Evolutionary conservation across 2,797 vertebrate species (phyloP), one percentile per base, ranked within the genome.

Genomic region (Benthosema pterotum): DNA sequence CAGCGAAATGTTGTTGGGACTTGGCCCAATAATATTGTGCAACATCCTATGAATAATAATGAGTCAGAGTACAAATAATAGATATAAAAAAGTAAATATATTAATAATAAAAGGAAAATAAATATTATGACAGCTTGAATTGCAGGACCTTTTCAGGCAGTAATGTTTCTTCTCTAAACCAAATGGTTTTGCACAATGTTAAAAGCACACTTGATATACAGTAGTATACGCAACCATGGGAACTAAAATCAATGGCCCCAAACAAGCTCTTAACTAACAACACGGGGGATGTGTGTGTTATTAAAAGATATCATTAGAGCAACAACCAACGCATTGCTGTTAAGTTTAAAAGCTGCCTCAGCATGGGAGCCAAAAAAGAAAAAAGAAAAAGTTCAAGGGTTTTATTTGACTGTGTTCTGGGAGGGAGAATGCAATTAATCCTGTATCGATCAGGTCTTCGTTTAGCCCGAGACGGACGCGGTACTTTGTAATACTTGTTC

Each of bases 401-500:
- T 74, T 78, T 67, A 74, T 83, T 79, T 69, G 58, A 65, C 79
- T 77, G 57, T 76, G 54, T 69, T 84, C 73, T 50, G 45, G 48
- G 63, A 51, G 56, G 32, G 32, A 11, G 51, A 76, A 79, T 70
- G 77, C 89, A 94, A 93, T 94, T 90, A 93, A 91, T 88, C 85
- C 70, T 75, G 53, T 80, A 93, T 93, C 77, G 91, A 94, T 89
- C 85, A 87, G 77, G 67, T 77, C 58, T 76, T 80, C 85, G 78
- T 88, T 87, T 88, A 78, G 74, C 71, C 60, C 49, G 43, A 65
- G 66, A 65, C 84, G 18, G 66, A 65, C 84, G 18, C 52, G 87
- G 85, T 72, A 88, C 82, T 91, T 91, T 88, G 85, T 91, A 88
- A 87, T 90, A 92, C 92, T 83, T 78, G 69, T 70, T 77, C 80